Evolutionary conservation across 1,140 invertebrate genomes (phyloP).

Genomic region (Nephotettix cincticeps): DNA sequence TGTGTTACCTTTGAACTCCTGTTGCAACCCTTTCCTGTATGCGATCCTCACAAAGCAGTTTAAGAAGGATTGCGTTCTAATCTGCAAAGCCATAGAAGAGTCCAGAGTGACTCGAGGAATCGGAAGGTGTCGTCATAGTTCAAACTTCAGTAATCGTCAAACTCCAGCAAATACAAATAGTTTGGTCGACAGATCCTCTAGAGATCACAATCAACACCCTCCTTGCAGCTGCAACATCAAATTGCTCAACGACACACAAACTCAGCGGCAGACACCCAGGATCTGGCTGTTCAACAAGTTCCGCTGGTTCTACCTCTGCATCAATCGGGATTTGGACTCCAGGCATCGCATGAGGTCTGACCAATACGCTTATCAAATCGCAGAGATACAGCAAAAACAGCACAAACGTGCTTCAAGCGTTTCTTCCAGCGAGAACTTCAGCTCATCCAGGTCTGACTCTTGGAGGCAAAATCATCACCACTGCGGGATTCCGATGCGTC

Average conservation of each 20-base stretch:
- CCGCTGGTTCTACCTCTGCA: conserved; percentile 47
- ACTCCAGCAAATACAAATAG: conserved; percentile 87
- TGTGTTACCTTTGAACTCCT: conserved; percentile 91
- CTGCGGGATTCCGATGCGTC: conserved; percentile 69
- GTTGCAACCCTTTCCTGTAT: conserved; percentile 96
- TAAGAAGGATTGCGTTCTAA: conserved; percentile 94
- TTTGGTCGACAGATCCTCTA: conserved; percentile 72
- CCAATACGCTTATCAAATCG: conserved; percentile 78
- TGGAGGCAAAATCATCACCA: conserved; percentile 72
- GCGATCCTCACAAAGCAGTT: conserved; percentile 97
- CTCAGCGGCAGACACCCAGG: conserved; percentile 36
- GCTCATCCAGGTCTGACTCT: conserved; percentile 78
- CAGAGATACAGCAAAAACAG: conserved; percentile 72
- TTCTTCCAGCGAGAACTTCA: conserved; percentile 86
- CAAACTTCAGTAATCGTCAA: conserved; percentile 86
- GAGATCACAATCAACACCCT: conserved; percentile 58
- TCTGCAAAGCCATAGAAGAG: conserved; percentile 93
- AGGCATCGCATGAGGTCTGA: conserved; percentile 54
- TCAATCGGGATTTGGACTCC: conserved; percentile 41
- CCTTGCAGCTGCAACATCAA: conserved; percentile 71
- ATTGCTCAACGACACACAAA: conserved; percentile 53
- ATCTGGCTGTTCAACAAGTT: conserved; percentile 53
- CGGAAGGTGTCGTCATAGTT: conserved; percentile 79
- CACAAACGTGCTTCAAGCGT: conserved; percentile 77
- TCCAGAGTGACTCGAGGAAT: conserved; percentile 85